Evolutionary conservation across 92 coral and sea anemone genomes (phyloP).

Genomic region (Phenganax stokvisi): DNA sequence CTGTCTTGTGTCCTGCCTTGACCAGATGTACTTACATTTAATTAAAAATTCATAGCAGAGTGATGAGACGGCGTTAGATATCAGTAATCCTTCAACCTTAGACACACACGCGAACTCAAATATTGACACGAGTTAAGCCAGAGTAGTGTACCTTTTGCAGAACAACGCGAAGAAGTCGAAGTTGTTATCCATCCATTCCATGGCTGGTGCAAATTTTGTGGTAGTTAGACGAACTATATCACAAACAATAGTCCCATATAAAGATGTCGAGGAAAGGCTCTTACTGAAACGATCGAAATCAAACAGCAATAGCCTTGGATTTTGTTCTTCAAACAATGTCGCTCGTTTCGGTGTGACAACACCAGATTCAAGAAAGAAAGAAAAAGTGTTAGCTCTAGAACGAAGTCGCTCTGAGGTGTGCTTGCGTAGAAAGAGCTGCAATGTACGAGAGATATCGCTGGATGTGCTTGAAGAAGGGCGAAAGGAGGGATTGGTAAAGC

Average conservation of each 20-base stretch:
- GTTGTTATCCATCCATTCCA: background rate
- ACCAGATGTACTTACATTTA: conserved; percentile 1
- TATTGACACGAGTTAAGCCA: conserved; percentile 13
- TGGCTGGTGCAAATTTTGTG: conserved; percentile 24
- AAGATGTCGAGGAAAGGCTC: conserved; percentile 29
- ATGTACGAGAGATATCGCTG: conserved; percentile 24
- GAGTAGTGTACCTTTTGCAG: background rate
- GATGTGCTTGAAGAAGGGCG: conserved; percentile 19
- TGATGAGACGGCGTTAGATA: conserved; percentile 29
- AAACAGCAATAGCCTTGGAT: background rate
- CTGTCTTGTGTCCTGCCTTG: background rate
- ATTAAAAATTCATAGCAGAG: conserved; percentile 34
- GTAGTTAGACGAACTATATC: conserved; percentile 31
- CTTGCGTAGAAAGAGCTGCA: conserved; percentile 23
- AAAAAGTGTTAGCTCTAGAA: background rate
- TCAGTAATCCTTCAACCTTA: conserved; percentile 16
- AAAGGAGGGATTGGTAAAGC: conserved; percentile 11
- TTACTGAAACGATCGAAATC: conserved; percentile 14
- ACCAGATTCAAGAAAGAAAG: conserved; percentile 15
- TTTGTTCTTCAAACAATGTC: conserved; percentile 23
- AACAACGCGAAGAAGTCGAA: background rate
- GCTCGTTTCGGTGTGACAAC: conserved; percentile 4
- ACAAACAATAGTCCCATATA: conserved; percentile 37
- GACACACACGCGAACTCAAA: conserved; percentile 2
- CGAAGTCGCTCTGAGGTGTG: conserved; percentile 38